Percentiles rank a stretch among this genome's conserved stretches.
These are phyloP conservation scores for Ispidina picta DNA, from an alignment of 2,797 vertebrate species.

Conservation along the genomic window DNA sequence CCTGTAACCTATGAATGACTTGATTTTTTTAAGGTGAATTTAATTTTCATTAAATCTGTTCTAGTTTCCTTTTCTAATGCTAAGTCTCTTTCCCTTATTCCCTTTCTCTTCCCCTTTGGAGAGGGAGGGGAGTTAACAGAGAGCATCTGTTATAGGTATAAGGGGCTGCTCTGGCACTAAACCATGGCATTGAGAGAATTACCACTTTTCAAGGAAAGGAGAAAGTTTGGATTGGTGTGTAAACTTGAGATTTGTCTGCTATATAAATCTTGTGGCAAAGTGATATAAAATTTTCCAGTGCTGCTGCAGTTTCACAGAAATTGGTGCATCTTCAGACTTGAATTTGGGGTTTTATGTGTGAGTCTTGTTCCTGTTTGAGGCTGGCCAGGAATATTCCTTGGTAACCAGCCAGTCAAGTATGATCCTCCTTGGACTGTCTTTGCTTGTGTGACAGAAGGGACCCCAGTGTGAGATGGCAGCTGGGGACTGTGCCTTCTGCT, in stretches of 20 bases:
- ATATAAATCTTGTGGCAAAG: not conserved
- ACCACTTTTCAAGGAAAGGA: not conserved
- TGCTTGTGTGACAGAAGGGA: not conserved
- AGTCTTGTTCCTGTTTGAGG: not conserved
- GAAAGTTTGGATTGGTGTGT: not conserved
- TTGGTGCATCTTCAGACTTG: not conserved
- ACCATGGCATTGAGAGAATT: not conserved
- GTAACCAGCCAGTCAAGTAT: not conserved
- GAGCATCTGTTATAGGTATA: no score
- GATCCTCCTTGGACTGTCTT: not conserved
- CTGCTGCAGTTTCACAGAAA: not conserved
- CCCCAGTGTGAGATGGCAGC: not conserved
- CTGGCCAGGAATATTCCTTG: not conserved
- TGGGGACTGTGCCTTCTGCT: not conserved
- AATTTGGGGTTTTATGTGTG: not conserved
- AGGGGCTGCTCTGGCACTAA: no score
- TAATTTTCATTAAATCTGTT: no score
- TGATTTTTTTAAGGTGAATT: not conserved
- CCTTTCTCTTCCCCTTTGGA: no score
- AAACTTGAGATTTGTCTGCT: not conserved
- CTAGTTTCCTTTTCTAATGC: no score
- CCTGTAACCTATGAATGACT: not conserved
- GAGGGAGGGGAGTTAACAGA: no score
- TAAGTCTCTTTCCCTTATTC: no score
- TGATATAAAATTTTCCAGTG: not conserved